Evolutionary conservation across 2,888 invertebrate genomes (phyloP), one percentile per base, ranked within the genome.

Genomic region (Amphipyra berbera): DNA sequence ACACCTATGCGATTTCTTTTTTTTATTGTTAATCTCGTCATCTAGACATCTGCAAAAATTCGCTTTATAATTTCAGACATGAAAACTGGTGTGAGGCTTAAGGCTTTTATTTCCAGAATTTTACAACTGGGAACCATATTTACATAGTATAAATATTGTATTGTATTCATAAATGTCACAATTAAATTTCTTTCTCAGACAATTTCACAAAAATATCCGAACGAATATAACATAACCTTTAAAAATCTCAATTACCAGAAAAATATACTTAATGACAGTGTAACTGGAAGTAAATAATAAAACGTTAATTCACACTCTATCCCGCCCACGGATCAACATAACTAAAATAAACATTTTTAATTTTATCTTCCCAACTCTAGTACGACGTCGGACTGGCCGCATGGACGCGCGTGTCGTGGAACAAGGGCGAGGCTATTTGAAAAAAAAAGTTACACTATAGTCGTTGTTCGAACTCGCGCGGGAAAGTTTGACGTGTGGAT

Each of bases 301-400:
- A 68, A 44, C 46, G 45, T 65, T 73, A 76, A 78, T 81, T 73
- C 65, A 63, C 82, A 82, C 74, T 78, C 68, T 68, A 73, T 81
- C 53, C 76, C 85, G 81, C 89, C 89, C 83, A 88, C 88, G 81
- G 61, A 53, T 80, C 81, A 61, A 63, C 63, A 62, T 62, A 72
- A 82, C 86, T 61, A 84, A 86, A 88, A 88, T 88, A 88, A 88
- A 85, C 86, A 77, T 69, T 85, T 85, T 84, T 82, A 87, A 85
- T 82, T 85, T 78, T 73, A 81, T 81, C 77, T 71, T 73, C 69
- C 65, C 54, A 67, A 70, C 79, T 67, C 47, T 84, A 85, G 85
- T 87, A 61, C 69, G 59, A 60, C 53, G 62, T 74, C 54, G 81
- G 72, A 76, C 76, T 62, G 52, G 46, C 76, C 68, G 81, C 41